phyloP scores from a whole-genome alignment of 2,888 invertebrate species.

The Lepidocyrtoides sp. region DNA sequence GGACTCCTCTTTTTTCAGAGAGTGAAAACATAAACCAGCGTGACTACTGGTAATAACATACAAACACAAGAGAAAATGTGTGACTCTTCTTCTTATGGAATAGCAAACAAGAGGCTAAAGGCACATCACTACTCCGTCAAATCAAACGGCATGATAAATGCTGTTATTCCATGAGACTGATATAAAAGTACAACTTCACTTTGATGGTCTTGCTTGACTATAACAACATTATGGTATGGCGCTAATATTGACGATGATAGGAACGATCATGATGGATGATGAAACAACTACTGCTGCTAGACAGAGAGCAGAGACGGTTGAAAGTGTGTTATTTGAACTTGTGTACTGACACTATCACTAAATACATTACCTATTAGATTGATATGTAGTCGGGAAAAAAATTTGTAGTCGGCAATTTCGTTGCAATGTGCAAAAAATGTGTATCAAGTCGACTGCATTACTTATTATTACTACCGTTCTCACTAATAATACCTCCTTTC shows the following conservation, averaged over 20 bases:
- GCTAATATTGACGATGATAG: conserved; percentile 24
- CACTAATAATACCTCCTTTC: not conserved
- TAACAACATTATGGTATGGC: not conserved
- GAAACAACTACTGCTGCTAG: not conserved
- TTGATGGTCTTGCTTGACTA: conserved; percentile 37
- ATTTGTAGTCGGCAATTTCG: not conserved
- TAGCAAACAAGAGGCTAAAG: conserved; percentile 1
- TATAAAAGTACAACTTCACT: conserved; percentile 57
- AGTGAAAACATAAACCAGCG: not conserved
- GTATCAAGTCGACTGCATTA: not conserved
- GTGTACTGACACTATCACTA: not conserved
- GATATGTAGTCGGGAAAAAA: not conserved
- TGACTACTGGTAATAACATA: not conserved
- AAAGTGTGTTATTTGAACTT: not conserved
- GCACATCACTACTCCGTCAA: not conserved
- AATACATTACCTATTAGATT: no score
- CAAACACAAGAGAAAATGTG: not conserved
- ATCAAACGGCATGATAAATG: conserved; percentile 28
- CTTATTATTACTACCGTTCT: not conserved
- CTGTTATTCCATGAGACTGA: not conserved
- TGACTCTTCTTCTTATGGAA: not conserved
- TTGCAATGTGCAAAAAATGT: not conserved
- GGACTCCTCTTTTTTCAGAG: not conserved
- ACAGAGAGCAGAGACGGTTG: not conserved
- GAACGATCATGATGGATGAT: conserved; percentile 25